Evolutionary conservation across 2,113 vertebrate genomes (phyloP).

Genomic region (Desmodus rotundus): DNA sequence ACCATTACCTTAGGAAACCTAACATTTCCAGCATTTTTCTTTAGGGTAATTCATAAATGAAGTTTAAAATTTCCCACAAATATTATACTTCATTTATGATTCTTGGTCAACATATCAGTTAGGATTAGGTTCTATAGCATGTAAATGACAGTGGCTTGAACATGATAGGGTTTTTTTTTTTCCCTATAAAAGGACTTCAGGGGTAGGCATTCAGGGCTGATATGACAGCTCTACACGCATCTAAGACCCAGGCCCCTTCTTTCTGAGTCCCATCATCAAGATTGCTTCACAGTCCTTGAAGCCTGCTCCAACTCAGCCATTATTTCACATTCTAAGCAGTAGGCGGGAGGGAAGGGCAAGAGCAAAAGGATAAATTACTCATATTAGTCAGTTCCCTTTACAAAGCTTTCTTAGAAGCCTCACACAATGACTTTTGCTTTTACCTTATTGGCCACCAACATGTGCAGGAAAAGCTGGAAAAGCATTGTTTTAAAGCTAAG

Average conservation of each 20-base stretch:
- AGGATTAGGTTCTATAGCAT: background rate
- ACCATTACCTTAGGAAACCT: background rate
- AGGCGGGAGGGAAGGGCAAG: background rate
- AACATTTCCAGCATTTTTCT: constrained; percentile 2
- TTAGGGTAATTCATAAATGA: background rate
- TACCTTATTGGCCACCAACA: background rate
- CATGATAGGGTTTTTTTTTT: background rate
- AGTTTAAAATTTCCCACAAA: background rate
- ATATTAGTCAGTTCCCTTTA: background rate
- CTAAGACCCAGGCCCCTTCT: background rate
- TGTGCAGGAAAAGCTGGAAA: background rate
- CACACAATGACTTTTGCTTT: constrained; percentile 24
- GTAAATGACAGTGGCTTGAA: background rate
- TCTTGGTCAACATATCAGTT: background rate
- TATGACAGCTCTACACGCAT: background rate
- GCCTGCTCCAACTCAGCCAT: background rate
- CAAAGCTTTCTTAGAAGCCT: background rate
- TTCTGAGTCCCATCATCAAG: background rate
- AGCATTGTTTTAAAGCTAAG: background rate
- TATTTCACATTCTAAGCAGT: background rate
- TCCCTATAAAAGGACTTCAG: background rate
- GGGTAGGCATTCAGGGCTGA: background rate
- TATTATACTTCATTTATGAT: background rate
- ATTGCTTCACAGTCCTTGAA: background rate
- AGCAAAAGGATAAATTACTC: constrained; percentile 13